A percentile compares a stretch with the other conserved stretches of the same genome.
phyloP scores from a whole-genome alignment of 2,797 vertebrate species.

The Eleutherodactylus coqui region DNA sequence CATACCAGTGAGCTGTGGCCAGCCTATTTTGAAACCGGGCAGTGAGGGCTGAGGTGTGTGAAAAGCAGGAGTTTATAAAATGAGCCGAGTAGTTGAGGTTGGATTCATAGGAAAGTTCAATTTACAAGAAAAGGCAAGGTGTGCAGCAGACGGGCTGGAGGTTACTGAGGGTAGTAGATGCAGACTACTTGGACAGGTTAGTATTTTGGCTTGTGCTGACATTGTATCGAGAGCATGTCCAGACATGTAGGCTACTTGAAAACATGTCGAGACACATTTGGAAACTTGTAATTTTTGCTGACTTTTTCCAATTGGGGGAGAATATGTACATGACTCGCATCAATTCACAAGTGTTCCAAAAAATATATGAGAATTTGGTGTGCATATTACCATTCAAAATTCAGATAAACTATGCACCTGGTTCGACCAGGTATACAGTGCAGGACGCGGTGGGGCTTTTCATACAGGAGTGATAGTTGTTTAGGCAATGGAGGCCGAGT shows the following conservation, averaged over 20 bases:
- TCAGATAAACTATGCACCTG: not conserved
- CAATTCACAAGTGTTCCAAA: not conserved
- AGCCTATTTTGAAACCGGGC: constrained; percentile 16
- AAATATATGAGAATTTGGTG: not conserved
- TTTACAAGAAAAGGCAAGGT: not conserved
- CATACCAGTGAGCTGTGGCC: constrained; percentile 11
- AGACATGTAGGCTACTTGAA: not conserved
- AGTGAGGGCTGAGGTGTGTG: constrained; percentile 21
- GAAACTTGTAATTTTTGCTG: not conserved
- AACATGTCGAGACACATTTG: not conserved
- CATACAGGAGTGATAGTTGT: too few species aligned
- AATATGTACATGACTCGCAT: not conserved
- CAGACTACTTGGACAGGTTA: not conserved
- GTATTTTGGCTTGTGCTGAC: not conserved
- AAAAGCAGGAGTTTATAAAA: constrained; percentile 7
- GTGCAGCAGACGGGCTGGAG: not conserved
- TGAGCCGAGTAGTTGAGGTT: not conserved
- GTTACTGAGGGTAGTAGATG: not conserved
- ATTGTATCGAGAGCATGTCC: not conserved
- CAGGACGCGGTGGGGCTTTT: too few species aligned
- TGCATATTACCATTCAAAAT: not conserved
- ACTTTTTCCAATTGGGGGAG: not conserved
- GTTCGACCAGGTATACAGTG: not conserved
- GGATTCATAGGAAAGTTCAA: not conserved
- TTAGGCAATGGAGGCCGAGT: too few species aligned